Evolutionary conservation across 2,797 vertebrate species (phyloP).

Genomic region (Tauraco hartlaubi): DNA sequence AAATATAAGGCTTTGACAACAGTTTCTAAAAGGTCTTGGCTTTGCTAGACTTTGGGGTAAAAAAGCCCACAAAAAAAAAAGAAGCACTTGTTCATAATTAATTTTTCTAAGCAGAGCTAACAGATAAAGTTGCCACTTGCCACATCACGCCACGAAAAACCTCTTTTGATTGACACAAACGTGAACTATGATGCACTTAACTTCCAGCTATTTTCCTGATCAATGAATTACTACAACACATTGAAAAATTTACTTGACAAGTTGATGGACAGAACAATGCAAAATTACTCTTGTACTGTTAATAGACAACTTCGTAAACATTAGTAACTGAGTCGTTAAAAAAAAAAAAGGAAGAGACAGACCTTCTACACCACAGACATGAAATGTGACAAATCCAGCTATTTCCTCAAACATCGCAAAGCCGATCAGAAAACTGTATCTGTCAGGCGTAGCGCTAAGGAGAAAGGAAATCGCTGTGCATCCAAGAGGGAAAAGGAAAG

Average conservation of each 20-base stretch:
- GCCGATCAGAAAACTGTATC: background rate
- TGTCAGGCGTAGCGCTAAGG: background rate
- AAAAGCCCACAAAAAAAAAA: background rate
- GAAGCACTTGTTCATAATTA: background rate
- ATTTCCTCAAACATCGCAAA: background rate
- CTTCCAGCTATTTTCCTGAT: background rate
- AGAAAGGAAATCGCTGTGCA: background rate
- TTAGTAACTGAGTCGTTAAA: background rate
- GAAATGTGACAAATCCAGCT: background rate
- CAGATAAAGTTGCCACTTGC: background rate
- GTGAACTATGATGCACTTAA: background rate
- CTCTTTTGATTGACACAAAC: background rate
- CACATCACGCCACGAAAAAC: background rate
- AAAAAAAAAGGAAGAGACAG: background rate
- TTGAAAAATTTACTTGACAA: background rate
- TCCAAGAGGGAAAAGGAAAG: background rate
- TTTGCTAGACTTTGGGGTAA: background rate
- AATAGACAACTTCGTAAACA: background rate
- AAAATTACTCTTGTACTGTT: background rate
- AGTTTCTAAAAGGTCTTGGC: background rate
- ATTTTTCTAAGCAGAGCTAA: background rate
- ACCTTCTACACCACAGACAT: background rate
- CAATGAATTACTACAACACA: background rate
- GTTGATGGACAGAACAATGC: background rate
- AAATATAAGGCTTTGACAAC: background rate